Evolutionary conservation across 1,140 invertebrate genomes (phyloP).

Genomic region (Sycobia sp.): DNA sequence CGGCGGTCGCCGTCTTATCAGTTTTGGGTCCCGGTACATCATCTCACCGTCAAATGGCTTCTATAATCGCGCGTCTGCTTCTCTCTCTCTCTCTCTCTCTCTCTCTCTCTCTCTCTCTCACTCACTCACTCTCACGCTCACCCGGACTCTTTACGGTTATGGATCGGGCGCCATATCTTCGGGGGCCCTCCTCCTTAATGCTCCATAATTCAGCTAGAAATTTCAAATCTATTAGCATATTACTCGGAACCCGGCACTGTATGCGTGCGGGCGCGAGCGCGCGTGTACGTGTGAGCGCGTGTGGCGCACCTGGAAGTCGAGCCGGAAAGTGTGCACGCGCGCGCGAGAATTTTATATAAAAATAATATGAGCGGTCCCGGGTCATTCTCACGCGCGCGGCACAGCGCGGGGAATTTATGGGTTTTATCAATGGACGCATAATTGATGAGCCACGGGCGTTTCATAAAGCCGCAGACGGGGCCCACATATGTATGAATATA

Average conservation of each 20-base stretch:
- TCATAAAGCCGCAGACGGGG: background rate
- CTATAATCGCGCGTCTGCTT: conserved; percentile 2
- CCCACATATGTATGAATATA: too few relatives aligned
- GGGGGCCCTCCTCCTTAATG: background rate
- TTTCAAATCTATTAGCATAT: conserved; percentile 33
- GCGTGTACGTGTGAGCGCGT: too few relatives aligned
- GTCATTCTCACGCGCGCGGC: conserved; percentile 28
- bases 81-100: background rate
- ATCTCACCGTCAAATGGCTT: conserved; percentile 20
- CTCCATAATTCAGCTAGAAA: conserved; percentile 30
- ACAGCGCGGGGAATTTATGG: conserved; percentile 27
- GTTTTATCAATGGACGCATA: conserved; percentile 32
- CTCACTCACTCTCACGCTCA: too few relatives aligned
- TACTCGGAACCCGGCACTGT: conserved; percentile 16
- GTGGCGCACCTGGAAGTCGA: conserved; percentile 30
- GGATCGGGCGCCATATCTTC: background rate
- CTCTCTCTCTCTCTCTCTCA: too few relatives aligned
- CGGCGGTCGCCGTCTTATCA: background rate
- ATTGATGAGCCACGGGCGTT: conserved; percentile 24
- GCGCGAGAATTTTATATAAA: conserved; percentile 32
- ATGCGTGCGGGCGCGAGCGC: too few relatives aligned
- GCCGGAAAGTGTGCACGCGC: background rate
- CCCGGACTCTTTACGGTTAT: conserved; percentile 18
- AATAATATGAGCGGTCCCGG: conserved; percentile 29
- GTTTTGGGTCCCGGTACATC: conserved; percentile 27